Base-by-base conservation (phyloP, 2,113 vertebrate genomes). In the Cyprinus carpio region DNA sequence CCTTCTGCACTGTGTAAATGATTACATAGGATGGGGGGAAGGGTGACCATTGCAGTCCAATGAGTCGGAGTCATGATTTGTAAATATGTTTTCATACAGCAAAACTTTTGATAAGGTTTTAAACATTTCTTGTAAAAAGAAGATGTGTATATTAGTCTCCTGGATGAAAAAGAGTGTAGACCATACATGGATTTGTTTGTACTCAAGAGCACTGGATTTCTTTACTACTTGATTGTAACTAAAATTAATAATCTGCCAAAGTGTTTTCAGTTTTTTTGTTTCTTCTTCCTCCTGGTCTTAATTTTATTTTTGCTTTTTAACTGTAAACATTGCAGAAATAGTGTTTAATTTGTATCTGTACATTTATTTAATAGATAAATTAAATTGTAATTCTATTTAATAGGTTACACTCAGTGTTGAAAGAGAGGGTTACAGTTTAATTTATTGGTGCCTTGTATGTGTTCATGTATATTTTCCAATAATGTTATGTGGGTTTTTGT, bases 221-320 rank as follows among this genome's bases (percentile, higher is more conserved):
- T 94, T 94, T 95, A 95, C 94, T 95, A 95, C 93, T 94, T 95
- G 95, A 95, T 95, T 95, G 94, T 95, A 95, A 95, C 94, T 94
- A 93, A 94, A 92, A 93, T 94, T 93, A 94, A 95, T 94, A 95
- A 94, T 95, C 94, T 94, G 93, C 95, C 95, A 95, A 95, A 95
- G 95, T 95, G 93, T 93, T 95, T 92, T 92, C 51, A 75, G 90
- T 92, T 90, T 90, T 82, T 81, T 90, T 90, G 5, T 78, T 80
- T 91, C 64, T 37, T 62, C 85, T 84, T 91, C 29, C 65, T n/a
- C 18, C 18, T 40, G 29, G 8, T 79, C 29, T 60, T 31, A 60
- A 82, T 88, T 82, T 89, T 37, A 72, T 90, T 34, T 72, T 90
- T 88, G 91, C 88, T 90, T 93, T 93, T 93, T 95, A 95, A 95